Conservation (phyloP, 64 coral and sea anemone species). For the Astreopora myriophthalma region DNA sequence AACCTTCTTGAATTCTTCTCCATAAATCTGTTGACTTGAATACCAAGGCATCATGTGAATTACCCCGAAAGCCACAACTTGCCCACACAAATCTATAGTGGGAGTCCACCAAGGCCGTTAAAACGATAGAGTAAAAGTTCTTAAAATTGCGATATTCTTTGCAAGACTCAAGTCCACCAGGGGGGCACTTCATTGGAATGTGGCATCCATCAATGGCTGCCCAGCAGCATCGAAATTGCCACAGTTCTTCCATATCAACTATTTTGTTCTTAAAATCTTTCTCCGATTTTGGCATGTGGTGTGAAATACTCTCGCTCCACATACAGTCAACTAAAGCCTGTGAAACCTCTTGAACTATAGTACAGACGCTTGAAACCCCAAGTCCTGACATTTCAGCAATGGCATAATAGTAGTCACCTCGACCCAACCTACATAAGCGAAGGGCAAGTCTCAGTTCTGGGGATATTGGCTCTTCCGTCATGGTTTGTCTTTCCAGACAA, state of each 20-base stretch:
- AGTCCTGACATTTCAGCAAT: no score
- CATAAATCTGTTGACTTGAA: constrained; percentile 28
- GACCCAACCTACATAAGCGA: no score
- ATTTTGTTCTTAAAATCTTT: constrained; percentile 4
- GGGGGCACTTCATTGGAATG: constrained; percentile 15
- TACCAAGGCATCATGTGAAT: constrained; percentile 48
- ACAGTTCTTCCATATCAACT: constrained; percentile 7
- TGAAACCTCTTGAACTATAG: no score
- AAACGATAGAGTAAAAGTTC: constrained; percentile 43
- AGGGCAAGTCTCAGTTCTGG: no score
- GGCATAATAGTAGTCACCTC: no score
- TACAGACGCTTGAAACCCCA: no score
- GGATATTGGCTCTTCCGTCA: no score
- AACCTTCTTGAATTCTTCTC: background rate
- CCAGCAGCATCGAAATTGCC: constrained; percentile 58
- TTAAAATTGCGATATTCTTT: constrained; percentile 46
- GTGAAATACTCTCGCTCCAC: no score
- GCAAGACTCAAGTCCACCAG: background rate
- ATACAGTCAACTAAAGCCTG: no score
- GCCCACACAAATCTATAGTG: constrained; percentile 34
- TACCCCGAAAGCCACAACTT: constrained; percentile 43
- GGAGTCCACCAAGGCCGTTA: constrained; percentile 40
- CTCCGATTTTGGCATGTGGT: background rate
- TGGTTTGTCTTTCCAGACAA: no score
- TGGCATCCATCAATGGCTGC: no score